Base-by-base conservation (phyloP, 2,888 invertebrate species). In the Eupsilia transversa region DNA sequence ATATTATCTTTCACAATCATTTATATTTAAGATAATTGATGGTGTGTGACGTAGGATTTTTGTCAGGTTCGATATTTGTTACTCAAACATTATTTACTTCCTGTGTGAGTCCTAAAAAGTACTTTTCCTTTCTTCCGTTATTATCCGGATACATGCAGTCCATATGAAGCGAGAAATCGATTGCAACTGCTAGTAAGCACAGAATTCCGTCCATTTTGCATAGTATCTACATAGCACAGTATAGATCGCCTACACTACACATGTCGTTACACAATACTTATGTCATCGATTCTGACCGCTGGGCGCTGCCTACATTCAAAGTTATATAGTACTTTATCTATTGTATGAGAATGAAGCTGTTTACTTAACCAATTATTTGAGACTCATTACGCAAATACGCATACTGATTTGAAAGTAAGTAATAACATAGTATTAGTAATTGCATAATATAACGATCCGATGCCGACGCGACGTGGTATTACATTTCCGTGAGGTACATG, bases 191-290 rank as follows among this genome's bases (percentile, higher is more conserved):
- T 46, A 23, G n/a, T 27, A 12, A 52, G 23, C 23, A 52, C 35
- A 54, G n/a, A 41, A 59, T 59, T 35, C 23, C 27, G 10, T 30
- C 49, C 20, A 41, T 20, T 73, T 77, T n/a, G 20, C 27, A 43
- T 79, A 73, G 59, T 38, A 60, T 64, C 38, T 75, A 27, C 35
- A n/a, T 33, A 68, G 72, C 30, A 27, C 9, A 33, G 27, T 49
- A 76, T 49, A 60, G 57, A 54, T 56, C 77, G 77, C 77, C 78
- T 52, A 82, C 78, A 35, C 77, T 23, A n/a, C 43, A 70, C 64
- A 74, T 64, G 70, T 63, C 81, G 54, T 85, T 85, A 84, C 82
- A 71, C 70, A 86, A 85, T 57, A n/a, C 61, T 85, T 85, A 86
- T 81, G 82, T 85, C 85, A 85, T 82, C 74, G n/a, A 14, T 30